Evolutionary conservation across 2,888 invertebrate genomes (phyloP).

Genomic region (Tetrapedia diversipes): DNA sequence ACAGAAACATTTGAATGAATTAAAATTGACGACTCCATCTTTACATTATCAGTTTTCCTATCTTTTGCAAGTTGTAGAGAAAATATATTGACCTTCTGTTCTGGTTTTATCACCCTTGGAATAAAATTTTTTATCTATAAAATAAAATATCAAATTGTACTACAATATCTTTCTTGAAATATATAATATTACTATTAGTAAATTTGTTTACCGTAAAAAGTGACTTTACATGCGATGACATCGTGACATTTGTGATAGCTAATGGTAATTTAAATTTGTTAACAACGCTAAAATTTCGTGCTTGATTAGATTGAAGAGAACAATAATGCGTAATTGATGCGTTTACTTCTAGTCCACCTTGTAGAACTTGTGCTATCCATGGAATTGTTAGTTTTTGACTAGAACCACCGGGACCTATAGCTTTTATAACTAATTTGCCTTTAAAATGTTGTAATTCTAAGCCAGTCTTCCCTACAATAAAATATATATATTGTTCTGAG

Average conservation of each 20-base stretch:
- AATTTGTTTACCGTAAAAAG: conserved; percentile 85
- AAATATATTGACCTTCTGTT: conserved; percentile 85
- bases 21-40: conserved; percentile 86
- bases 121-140: conserved; percentile 86
- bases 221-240: conserved; percentile 85
- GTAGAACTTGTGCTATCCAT: conserved; percentile 86
- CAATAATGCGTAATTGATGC: conserved; percentile 84
- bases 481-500: not conserved
- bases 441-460: conserved; percentile 84
- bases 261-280: conserved; percentile 90
- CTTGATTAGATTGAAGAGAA: conserved; percentile 78
- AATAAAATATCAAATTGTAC: not conserved
- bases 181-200: not conserved
- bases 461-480: conserved; percentile 84
- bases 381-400: conserved; percentile 85
- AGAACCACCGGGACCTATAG: conserved; percentile 79
- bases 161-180: not conserved
- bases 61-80: conserved; percentile 85
- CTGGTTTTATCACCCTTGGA: conserved; percentile 85
- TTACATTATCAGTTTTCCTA: conserved; percentile 83
- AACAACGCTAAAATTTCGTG: conserved; percentile 86
- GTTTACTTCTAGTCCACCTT: conserved; percentile 86
- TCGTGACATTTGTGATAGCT: conserved; percentile 88
- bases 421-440: conserved; percentile 85
- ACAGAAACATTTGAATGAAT: conserved; percentile 90